Conservation (phyloP, 2,888 invertebrate species). For the Drosophila atroscutellata region DNA sequence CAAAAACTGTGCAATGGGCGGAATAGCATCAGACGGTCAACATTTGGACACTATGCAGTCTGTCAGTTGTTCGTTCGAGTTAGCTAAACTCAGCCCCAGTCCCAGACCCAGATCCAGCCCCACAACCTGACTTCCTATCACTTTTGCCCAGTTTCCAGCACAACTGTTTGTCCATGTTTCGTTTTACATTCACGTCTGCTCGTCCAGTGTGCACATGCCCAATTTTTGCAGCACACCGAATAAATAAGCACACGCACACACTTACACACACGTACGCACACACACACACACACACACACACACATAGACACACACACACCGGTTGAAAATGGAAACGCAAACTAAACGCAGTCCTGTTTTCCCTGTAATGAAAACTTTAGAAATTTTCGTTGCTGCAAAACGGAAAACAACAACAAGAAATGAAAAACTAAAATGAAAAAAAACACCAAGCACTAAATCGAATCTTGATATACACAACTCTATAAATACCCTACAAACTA, state of each 20-base stretch:
- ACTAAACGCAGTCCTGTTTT: conserved; percentile 70
- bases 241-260: conserved; percentile 55
- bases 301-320: background rate
- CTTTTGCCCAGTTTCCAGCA: background rate
- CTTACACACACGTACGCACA: conserved; percentile 15
- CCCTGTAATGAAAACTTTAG: conserved; percentile 79
- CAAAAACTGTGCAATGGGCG: conserved; percentile 46
- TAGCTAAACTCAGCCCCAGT: conserved; percentile 5
- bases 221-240: conserved; percentile 68
- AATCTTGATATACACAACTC: background rate
- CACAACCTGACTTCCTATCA: background rate
- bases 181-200: conserved; percentile 47
- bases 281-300: conserved; percentile 19
- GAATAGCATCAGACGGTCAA: conserved; percentile 55
- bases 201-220: conserved; percentile 72
- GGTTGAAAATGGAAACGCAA: conserved; percentile 55
- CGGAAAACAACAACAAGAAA: conserved; percentile 35
- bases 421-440: conserved; percentile 28
- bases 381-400: conserved; percentile 36
- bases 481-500: conserved; percentile 32
- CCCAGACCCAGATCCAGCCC: background rate
- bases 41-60: conserved; percentile 33
- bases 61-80: conserved; percentile 35
- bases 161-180: conserved; percentile 34
- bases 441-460: conserved; percentile 10